A percentile compares a stretch with the other conserved stretches of the same genome.
These are phyloP conservation scores for Apis florea DNA, from an alignment of 1,140 invertebrate genomes.

Conservation along the genomic window DNA sequence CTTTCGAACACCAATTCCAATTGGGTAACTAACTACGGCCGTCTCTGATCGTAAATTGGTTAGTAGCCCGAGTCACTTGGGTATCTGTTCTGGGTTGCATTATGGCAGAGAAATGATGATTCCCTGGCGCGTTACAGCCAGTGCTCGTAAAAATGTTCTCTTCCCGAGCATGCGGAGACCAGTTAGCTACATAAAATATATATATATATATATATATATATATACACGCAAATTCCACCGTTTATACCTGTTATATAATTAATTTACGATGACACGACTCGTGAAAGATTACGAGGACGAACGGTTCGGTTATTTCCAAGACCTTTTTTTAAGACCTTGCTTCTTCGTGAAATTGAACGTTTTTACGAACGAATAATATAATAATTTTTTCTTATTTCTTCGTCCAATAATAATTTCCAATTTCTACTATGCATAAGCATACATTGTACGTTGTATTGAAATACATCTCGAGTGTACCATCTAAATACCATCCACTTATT, in stretches of 20 bases:
- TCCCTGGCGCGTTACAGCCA: conserved; percentile 29
- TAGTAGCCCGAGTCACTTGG: conserved; percentile 32
- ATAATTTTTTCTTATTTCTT: no score
- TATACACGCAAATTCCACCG: not conserved
- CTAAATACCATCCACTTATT: no score
- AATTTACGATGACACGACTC: not conserved
- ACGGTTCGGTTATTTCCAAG: not conserved
- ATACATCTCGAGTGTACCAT: no score
- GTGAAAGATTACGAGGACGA: no score
- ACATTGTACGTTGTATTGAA: no score
- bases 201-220: no score
- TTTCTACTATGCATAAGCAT: no score
- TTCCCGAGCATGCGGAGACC: not conserved
- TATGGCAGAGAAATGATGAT: conserved; percentile 32
- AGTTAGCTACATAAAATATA: not conserved
- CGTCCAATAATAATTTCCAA: no score
- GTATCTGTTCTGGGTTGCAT: conserved; percentile 20
- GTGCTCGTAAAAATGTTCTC: conserved; percentile 33
- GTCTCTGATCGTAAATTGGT: conserved; percentile 51
- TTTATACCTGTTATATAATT: conserved; percentile 11
- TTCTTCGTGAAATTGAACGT: not conserved
- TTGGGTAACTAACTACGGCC: conserved; percentile 39
- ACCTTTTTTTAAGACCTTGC: not conserved
- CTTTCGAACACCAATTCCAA: conserved; percentile 4
- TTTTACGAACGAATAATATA: no score